Evolutionary conservation across 2,113 vertebrate species (phyloP), one percentile per base, ranked within the genome.

Genomic region (Phalacrocorax pelagicus): DNA sequence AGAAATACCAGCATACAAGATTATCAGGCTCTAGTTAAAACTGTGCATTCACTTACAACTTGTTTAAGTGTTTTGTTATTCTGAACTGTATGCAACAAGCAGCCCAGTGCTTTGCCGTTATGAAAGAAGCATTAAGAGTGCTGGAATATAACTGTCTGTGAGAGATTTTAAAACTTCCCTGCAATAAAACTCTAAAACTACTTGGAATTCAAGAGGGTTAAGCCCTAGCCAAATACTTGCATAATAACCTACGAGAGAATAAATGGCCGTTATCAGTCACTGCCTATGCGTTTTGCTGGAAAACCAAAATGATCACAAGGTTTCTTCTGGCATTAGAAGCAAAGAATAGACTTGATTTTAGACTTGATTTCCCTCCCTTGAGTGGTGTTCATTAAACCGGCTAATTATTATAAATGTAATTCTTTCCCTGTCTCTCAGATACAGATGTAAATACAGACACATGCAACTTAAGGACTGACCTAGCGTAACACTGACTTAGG

Each of bases 151-250:
- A 46, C 77, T 51, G 47, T 55, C 52, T 94, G 57, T 52, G 62
- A 85, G 87, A 89, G 57, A 49, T 30, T 63, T 93, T 74, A 59
- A 91, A 85, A 87, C 58, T 91, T 92, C 58, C 57, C 44, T 84
- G 3, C 55, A 32, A 27, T 78, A 91, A 92, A 91, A 91, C 57
- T 81, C 59, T 67, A 22, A 72, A 84, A 42, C 70, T 79, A n/a
- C 54, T 87, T 94, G 70, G 69, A 87, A 81, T 94, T 86, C 69
- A 66, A 19, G 47, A 61, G 55, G 80, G 92, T 74, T 90, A 89
- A 94, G 77, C 87, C 78, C 70, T 91, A 84, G 58, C n/a, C 91
- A 94, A 94, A 92, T 85, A 90, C 77, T 94, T 75, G 73, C 59
- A 11, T 14, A 77, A 72, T 54, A 82, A 94, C 81, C 77, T 29